A percentile compares a stretch with the other conserved stretches of the same genome.
phyloP scores from a whole-genome alignment of 1,140 invertebrate species.

The Formica selysi region DNA sequence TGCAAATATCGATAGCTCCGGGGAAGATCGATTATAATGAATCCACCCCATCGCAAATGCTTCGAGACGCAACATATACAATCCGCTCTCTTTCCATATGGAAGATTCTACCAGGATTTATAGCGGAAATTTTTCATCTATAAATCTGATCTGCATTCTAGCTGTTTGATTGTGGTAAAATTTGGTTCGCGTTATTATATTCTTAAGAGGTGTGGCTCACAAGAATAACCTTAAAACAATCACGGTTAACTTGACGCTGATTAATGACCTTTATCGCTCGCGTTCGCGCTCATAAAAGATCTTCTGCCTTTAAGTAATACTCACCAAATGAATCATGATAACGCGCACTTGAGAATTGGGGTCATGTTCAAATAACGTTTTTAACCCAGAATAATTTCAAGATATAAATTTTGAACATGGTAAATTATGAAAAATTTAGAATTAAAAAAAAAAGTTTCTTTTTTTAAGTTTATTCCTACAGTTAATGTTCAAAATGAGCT shows the following conservation, averaged over 20 bases:
- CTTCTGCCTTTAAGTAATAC: slow-evolving; percentile 11
- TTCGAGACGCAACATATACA: slow-evolving; percentile 9
- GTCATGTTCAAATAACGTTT: neutral
- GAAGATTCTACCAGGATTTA: slow-evolving; percentile 19
- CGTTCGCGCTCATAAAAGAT: slow-evolving; percentile 30
- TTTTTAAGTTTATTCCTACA: neutral
- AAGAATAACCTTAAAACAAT: slow-evolving; percentile 44
- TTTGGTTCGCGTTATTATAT: neutral
- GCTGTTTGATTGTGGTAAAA: slow-evolving; percentile 11
- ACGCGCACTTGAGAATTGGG: neutral
- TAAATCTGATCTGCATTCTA: neutral
- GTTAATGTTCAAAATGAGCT: neutral
- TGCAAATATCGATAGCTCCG: slow-evolving; percentile 29
- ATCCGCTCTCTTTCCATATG: neutral
- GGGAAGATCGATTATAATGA: slow-evolving; percentile 51
- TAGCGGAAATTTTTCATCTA: slow-evolving; percentile 15
- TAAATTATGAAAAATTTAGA: neutral
- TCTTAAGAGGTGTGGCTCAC: neutral
- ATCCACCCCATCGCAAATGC: neutral
- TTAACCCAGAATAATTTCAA: neutral
- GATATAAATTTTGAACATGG: neutral
- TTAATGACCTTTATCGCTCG: slow-evolving; percentile 22
- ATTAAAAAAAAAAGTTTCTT: neutral
- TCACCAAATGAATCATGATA: slow-evolving; percentile 26
- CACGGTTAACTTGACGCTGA: slow-evolving; percentile 31